phyloP scores from a whole-genome alignment of 2,797 vertebrate genomes.

The Pitangus sulphuratus region DNA sequence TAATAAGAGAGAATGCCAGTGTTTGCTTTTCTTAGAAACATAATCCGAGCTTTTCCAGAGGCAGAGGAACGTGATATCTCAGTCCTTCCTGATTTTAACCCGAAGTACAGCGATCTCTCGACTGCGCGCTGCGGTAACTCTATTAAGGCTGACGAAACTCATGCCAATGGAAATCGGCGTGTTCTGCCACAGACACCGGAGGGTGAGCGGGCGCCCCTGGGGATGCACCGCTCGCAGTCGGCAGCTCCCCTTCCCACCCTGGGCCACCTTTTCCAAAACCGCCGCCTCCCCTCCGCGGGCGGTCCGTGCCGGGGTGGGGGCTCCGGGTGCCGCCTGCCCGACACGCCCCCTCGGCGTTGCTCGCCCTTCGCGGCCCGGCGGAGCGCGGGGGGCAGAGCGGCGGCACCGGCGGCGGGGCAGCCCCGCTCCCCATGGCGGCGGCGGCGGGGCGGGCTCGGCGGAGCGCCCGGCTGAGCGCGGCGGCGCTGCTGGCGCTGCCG shows the following conservation, averaged over 20 bases:
- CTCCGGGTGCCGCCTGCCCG: not conserved
- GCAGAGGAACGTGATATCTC: accelerated
- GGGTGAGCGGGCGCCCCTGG: not conserved
- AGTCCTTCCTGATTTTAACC: not conserved
- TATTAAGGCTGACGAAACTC: not conserved
- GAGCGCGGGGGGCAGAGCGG: not conserved
- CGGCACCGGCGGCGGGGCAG: not conserved
- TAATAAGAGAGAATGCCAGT: not conserved
- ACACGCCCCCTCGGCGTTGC: not conserved
- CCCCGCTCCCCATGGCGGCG: not conserved
- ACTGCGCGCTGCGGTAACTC: not conserved
- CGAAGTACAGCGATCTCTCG: not conserved
- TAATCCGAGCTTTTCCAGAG: not conserved
- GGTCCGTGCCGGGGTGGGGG: not conserved
- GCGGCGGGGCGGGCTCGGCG: not conserved
- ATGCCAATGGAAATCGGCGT: not conserved
- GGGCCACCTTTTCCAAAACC: not conserved
- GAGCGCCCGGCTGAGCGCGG: not conserved
- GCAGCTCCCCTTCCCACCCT: not conserved
- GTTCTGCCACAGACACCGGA: accelerated
- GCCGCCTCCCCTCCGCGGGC: not conserved
- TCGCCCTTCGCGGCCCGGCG: not conserved
- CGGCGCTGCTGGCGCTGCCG: not conserved
- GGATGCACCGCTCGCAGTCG: not conserved
- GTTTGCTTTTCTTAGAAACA: not conserved